phyloP scores from a whole-genome alignment of 2,113 vertebrate species.

The Urocitellus parryii region DNA sequence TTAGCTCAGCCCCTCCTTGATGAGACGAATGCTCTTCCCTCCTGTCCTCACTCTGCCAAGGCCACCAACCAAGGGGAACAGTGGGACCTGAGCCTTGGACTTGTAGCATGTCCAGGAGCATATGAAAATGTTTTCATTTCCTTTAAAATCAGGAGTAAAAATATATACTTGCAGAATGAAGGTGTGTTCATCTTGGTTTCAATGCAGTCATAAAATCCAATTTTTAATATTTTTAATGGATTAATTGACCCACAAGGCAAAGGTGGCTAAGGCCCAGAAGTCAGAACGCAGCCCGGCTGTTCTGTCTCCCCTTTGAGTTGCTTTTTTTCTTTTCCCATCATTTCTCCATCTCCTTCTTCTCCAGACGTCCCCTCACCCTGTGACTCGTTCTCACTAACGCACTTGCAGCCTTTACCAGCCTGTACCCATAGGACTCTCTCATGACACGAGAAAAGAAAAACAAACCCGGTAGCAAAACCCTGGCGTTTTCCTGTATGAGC shows the following conservation, averaged over 20 bases:
- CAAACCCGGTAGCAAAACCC: neutral
- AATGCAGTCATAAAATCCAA: neutral
- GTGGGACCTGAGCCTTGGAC: neutral
- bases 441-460: neutral
- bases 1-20: neutral
- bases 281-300: neutral
- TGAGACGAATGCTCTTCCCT: neutral
- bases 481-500: neutral
- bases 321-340: neutral
- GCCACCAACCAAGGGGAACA: too few species aligned
- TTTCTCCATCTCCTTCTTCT: neutral
- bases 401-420: too few species aligned
- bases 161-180: neutral
- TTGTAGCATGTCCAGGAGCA: neutral
- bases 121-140: neutral
- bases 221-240: neutral
- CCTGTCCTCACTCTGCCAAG: too few species aligned
- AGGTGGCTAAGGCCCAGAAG: neutral
- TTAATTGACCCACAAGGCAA: neutral
- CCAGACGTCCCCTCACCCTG: too few species aligned
- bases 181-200: neutral
- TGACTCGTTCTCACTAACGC: too few species aligned
- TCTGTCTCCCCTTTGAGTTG: neutral
- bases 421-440: too few species aligned
- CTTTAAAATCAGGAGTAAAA: constrained; percentile 22